Evolutionary conservation across 2,113 vertebrate genomes (phyloP).

Genomic region (Asarcornis scutulata): DNA sequence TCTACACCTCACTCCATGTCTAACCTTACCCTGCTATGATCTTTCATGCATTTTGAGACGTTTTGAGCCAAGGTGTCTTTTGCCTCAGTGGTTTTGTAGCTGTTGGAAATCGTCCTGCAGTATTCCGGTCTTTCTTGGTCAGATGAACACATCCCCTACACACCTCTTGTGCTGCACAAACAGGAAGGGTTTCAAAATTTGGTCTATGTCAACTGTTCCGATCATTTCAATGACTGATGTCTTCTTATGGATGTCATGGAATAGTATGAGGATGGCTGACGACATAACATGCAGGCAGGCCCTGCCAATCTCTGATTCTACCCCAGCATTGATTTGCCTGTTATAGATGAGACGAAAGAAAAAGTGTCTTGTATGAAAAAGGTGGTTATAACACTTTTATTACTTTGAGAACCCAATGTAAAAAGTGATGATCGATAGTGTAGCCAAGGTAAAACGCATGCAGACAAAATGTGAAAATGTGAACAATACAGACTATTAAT

Average conservation of each 20-base stretch:
- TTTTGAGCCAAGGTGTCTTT: neutral
- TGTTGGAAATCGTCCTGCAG: neutral
- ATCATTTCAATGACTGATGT: neutral
- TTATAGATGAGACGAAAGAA: neutral
- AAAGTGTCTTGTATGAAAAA: neutral
- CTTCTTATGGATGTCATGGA: neutral
- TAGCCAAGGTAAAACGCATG: neutral
- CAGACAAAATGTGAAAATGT: neutral
- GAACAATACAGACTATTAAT: neutral
- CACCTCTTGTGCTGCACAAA: neutral
- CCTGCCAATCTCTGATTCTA: neutral
- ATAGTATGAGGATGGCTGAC: neutral
- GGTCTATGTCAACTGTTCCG: neutral
- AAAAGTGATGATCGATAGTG: neutral
- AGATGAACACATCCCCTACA: neutral
- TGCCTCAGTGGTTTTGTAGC: neutral
- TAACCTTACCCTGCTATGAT: neutral
- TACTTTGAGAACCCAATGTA: neutral
- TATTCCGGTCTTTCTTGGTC: neutral
- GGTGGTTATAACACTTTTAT: neutral
- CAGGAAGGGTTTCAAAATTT: neutral
- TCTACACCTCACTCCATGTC: neutral
- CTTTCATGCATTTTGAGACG: too few relatives aligned
- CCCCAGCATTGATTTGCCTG: neutral
- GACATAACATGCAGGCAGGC: too few relatives aligned